Evolutionary conservation across 2,888 invertebrate species (phyloP).

Genomic region (Cerastoderma edule): DNA sequence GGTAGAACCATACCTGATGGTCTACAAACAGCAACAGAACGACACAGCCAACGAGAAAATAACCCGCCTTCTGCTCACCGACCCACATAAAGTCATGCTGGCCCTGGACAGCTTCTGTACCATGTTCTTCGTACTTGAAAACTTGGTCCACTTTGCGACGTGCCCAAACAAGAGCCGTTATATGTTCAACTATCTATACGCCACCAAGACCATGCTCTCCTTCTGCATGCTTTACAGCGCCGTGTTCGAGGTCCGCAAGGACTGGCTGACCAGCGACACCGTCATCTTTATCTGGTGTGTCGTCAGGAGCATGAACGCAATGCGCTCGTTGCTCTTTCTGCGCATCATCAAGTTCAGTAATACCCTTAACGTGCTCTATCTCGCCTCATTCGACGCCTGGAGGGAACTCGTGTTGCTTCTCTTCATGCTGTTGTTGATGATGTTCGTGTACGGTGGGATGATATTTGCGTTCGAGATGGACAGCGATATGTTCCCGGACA

Average conservation of each 20-base stretch:
- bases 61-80: not conserved
- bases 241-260: slow-evolving; percentile 16
- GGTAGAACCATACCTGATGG: slow-evolving; percentile 2
- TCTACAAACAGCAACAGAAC: not conserved
- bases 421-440: not conserved
- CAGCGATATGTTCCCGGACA: slow-evolving; percentile 21
- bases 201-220: not conserved
- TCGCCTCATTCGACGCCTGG: not conserved
- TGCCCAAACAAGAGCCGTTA: slow-evolving; percentile 1
- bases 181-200: not conserved
- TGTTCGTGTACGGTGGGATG: slow-evolving; percentile 8
- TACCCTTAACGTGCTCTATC: slow-evolving; percentile 4
- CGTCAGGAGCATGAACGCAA: slow-evolving; percentile 11
- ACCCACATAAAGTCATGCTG: slow-evolving; percentile 10
- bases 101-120: slow-evolving; percentile 12
- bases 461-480: slow-evolving; percentile 20
- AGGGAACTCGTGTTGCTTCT: not conserved
- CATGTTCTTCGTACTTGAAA: slow-evolving; percentile 1
- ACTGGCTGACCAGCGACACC: not conserved
- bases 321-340: not conserved
- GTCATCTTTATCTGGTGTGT: not conserved
- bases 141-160: not conserved
- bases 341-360: not conserved
- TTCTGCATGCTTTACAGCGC: slow-evolving; percentile 10
- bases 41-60: slow-evolving; percentile 7